Conservation (phyloP, 2,888 invertebrate species). For the Stegophylla sp. region DNA sequence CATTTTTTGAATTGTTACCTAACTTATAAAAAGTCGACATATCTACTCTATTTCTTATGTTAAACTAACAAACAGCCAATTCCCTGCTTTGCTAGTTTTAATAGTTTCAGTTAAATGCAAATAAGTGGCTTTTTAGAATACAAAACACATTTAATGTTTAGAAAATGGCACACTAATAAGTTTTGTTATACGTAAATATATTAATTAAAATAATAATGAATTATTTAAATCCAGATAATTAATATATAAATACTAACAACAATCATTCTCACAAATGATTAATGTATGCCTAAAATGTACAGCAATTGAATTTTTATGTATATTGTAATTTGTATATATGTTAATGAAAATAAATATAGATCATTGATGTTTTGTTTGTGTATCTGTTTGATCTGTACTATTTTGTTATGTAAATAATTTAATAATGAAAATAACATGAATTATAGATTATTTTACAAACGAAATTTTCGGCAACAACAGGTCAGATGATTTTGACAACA, state of each 20-base stretch:
- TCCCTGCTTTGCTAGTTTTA: conserved; percentile 49
- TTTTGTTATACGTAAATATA: conserved; percentile 52
- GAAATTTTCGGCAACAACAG: conserved; percentile 33
- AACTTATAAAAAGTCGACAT: conserved; percentile 39
- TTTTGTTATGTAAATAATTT: conserved; percentile 38
- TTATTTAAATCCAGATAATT: conserved; percentile 1
- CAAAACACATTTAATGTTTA: conserved; percentile 26
- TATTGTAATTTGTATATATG: background rate
- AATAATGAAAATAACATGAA: conserved; percentile 46
- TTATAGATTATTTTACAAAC: conserved; percentile 47
- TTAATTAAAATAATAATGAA: background rate
- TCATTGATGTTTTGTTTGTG: background rate
- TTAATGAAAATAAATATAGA: background rate
- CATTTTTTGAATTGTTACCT: conserved; percentile 12
- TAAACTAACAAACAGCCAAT: conserved; percentile 19
- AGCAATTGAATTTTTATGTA: background rate
- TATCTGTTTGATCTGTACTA: background rate
- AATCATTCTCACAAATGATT: background rate
- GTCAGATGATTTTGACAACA: conserved; percentile 32
- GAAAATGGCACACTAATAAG: conserved; percentile 38
- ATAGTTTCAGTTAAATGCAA: conserved; percentile 20
- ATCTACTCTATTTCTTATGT: conserved; percentile 4
- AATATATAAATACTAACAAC: background rate
- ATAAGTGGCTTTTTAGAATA: conserved; percentile 37
- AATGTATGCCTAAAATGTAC: background rate